These are phyloP conservation scores for Channa argus DNA, from an alignment of 2,113 vertebrate species.

Conservation along the genomic window DNA sequence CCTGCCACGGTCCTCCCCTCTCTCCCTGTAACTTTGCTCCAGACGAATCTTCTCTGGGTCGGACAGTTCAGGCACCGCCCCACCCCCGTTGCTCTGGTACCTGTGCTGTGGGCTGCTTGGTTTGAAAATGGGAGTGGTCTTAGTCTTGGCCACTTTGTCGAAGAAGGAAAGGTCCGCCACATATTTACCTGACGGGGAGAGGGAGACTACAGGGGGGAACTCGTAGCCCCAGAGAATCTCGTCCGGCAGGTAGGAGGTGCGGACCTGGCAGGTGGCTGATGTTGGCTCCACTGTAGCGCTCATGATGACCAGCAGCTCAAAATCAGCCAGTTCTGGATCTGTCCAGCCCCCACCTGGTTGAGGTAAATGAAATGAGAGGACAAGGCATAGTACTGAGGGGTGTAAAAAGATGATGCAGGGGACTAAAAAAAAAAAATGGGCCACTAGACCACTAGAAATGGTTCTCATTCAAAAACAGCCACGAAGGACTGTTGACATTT, in stretches of 20 bases:
- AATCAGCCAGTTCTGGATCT: slow-evolving; percentile 90
- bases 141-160: slow-evolving; percentile 92
- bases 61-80: slow-evolving; percentile 57
- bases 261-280: slow-evolving; percentile 95
- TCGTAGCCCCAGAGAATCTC: slow-evolving; percentile 99
- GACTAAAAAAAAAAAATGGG: too few species aligned
- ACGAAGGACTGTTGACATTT: too few species aligned
- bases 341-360: slow-evolving; percentile 79
- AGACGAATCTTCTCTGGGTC: slow-evolving; percentile 90
- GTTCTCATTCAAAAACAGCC: too few species aligned
- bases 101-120: slow-evolving; percentile 70
- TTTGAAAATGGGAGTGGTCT: slow-evolving; percentile 79
- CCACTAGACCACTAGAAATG: too few species aligned
- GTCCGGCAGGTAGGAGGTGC: slow-evolving; percentile 96
- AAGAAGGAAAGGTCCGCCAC: slow-evolving; percentile 96
- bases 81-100: slow-evolving; percentile 71
- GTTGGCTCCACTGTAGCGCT: slow-evolving; percentile 96
- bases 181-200: slow-evolving; percentile 96
- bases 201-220: slow-evolving; percentile 93
- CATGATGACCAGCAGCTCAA: slow-evolving; percentile 94
- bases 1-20: slow-evolving; percentile 70
- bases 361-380: accelerated
- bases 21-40: slow-evolving; percentile 87
- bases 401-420: neutral
- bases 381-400: neutral